A percentile compares a stretch with the other conserved stretches of the same genome.
Conservation (phyloP, 2,888 invertebrate genomes). For the Hyposoter didymator region DNA sequence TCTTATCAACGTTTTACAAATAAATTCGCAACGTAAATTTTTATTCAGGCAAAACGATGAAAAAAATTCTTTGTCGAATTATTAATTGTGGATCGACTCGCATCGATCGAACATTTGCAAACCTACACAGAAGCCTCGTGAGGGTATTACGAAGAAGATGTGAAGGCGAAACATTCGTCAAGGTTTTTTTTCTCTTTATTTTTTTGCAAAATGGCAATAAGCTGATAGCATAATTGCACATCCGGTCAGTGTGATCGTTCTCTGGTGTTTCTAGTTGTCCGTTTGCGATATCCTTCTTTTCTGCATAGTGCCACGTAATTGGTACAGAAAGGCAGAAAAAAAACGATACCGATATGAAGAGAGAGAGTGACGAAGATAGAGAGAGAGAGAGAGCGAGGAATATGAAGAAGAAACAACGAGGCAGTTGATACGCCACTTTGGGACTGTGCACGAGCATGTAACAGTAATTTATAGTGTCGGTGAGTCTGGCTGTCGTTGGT, state of each 20-base stretch:
- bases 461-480: slow-evolving; percentile 51
- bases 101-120: background rate
- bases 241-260: slow-evolving; percentile 33
- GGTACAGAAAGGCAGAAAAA: slow-evolving; percentile 30
- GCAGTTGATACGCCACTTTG: slow-evolving; percentile 66
- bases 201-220: slow-evolving; percentile 11
- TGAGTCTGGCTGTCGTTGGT: slow-evolving; percentile 45
- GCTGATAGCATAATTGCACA: slow-evolving; percentile 41
- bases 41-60: too few relatives aligned
- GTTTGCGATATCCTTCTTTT: slow-evolving; percentile 14
- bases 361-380: background rate
- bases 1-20: background rate
- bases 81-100: background rate
- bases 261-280: slow-evolving; percentile 38
- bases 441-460: slow-evolving; percentile 50
- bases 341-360: background rate
- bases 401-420: slow-evolving; percentile 59
- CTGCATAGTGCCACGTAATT: slow-evolving; percentile 39
- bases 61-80: background rate
- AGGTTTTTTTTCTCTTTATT: background rate
- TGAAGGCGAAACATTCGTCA: background rate
- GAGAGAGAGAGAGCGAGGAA: slow-evolving; percentile 37
- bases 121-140: background rate
- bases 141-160: background rate
- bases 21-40: background rate